A percentile compares a stretch with the other conserved stretches of the same genome.
These are phyloP conservation scores for Cydia fagiglandana DNA, from an alignment of 1,140 invertebrate species.

Conservation along the genomic window DNA sequence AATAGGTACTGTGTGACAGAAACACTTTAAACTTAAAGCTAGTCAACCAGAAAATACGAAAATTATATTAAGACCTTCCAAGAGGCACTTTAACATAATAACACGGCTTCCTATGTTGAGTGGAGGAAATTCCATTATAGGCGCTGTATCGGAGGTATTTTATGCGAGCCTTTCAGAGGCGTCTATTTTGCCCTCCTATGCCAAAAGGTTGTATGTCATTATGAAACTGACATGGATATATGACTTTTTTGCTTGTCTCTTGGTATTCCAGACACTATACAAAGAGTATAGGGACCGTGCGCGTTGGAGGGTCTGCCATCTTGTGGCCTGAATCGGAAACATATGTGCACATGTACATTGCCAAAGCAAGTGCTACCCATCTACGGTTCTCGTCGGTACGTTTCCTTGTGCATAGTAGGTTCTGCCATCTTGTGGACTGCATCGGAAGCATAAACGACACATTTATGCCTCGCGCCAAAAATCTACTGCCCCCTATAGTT, in stretches of 20 bases:
- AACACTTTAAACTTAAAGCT: neutral
- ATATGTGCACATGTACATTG: no score
- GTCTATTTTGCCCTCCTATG: neutral
- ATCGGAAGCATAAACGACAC: no score
- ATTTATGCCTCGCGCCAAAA: no score
- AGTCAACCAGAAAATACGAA: conserved; percentile 18
- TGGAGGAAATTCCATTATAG: conserved; percentile 32
- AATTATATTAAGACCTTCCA: conserved; percentile 25
- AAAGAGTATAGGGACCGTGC: no score
- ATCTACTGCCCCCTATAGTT: no score
- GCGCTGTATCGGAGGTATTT: conserved; percentile 23
- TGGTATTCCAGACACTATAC: neutral
- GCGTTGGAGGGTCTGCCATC: no score
- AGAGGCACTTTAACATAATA: conserved; percentile 29
- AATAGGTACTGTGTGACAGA: neutral
- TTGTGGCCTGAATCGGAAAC: no score
- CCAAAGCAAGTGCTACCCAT: no score
- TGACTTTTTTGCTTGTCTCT: neutral
- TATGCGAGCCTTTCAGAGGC: conserved; percentile 19
- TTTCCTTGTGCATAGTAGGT: no score
- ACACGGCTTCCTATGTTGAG: conserved; percentile 27
- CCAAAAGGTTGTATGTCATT: neutral
- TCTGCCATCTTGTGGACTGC: no score
- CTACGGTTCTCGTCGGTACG: no score
- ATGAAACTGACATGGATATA: neutral